phyloP scores from a whole-genome alignment of 2,888 invertebrate species.

The Saturnia japonica region DNA sequence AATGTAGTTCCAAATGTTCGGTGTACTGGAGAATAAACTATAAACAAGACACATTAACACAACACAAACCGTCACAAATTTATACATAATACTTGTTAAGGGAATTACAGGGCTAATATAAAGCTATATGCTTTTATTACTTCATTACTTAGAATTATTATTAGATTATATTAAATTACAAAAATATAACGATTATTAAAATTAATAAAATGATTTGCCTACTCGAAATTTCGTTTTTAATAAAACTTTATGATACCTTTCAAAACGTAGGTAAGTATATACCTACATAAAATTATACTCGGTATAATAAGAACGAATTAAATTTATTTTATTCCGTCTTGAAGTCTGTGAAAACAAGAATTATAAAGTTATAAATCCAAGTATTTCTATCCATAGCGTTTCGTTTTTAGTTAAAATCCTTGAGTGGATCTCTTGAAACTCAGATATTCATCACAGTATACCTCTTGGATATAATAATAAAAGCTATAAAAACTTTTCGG shows the following conservation, averaged over 20 bases:
- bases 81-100: too few relatives aligned
- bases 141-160: background rate
- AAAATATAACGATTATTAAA: background rate
- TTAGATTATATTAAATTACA: background rate
- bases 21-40: too few relatives aligned
- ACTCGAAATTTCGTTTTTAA: background rate
- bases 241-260: background rate
- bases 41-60: too few relatives aligned
- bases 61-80: too few relatives aligned
- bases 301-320: background rate
- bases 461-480: constrained; percentile 54
- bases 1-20: too few relatives aligned
- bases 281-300: background rate
- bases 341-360: background rate
- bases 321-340: background rate
- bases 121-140: too few relatives aligned
- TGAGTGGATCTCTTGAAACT: constrained; percentile 45
- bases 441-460: constrained; percentile 36
- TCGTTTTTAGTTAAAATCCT: constrained; percentile 50
- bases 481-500: constrained; percentile 57
- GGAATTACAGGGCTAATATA: too few relatives aligned
- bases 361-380: constrained; percentile 1
- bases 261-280: background rate
- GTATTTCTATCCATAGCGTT: constrained; percentile 10
- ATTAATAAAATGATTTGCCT: background rate